A percentile compares a stretch with the other conserved stretches of the same genome.
These are phyloP conservation scores for Genyomyrus donnyi DNA, from an alignment of 2,113 vertebrate species.

Conservation along the genomic window DNA sequence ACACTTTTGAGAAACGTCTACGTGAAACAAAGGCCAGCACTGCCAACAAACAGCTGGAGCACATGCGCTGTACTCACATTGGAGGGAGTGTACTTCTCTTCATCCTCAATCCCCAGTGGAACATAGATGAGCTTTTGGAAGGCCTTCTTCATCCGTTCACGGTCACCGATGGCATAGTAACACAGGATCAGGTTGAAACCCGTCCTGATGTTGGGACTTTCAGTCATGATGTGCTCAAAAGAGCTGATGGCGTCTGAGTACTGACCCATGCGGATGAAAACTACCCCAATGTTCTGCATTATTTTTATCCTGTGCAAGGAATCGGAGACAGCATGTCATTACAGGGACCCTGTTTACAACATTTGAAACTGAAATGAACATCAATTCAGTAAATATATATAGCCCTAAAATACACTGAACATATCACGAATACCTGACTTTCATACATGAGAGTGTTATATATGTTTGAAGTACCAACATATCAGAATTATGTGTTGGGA, in stretches of 20 bases:
- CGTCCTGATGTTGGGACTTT: slow-evolving; percentile 79
- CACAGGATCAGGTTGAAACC: slow-evolving; percentile 88
- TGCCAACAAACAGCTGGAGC: not conserved
- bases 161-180: slow-evolving; percentile 82
- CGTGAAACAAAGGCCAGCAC: not conserved
- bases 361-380: not conserved
- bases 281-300: slow-evolving; percentile 93
- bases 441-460: not conserved
- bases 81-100: slow-evolving; percentile 81
- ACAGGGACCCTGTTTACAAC: not conserved
- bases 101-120: slow-evolving; percentile 79
- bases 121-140: slow-evolving; percentile 89
- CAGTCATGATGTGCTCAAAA: slow-evolving; percentile 88
- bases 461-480: not conserved
- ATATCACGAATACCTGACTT: not conserved
- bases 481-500: not conserved
- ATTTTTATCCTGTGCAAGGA: slow-evolving; percentile 79
- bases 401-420: not conserved
- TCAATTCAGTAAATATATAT: not conserved
- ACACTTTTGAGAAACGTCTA: not conserved
- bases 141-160: slow-evolving; percentile 89
- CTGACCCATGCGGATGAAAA: slow-evolving; percentile 84
- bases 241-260: slow-evolving; percentile 84
- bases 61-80: slow-evolving; percentile 61
- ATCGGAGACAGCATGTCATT: not conserved